Conservation (phyloP, 2,888 invertebrate genomes). For the Erebia epiphron region DNA sequence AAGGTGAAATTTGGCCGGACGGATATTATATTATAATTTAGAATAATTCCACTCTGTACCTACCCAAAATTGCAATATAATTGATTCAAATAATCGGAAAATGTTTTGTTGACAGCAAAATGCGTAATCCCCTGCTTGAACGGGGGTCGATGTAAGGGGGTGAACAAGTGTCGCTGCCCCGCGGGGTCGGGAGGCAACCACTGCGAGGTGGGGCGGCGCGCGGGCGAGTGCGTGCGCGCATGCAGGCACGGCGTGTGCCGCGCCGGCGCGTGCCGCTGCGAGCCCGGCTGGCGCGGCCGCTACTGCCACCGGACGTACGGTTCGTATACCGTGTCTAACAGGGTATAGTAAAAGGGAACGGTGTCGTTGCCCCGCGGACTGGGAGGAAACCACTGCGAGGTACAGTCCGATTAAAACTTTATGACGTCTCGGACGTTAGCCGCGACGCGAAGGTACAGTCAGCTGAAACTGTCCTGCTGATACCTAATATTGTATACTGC, state of each 20-base stretch:
- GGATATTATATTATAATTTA: too few relatives aligned
- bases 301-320: constrained; percentile 89
- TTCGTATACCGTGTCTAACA: constrained; percentile 62
- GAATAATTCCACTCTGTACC: too few relatives aligned
- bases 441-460: too few relatives aligned
- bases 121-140: constrained; percentile 95
- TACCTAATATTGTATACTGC: too few relatives aligned
- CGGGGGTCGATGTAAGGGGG: constrained; percentile 94
- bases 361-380: constrained; percentile 83
- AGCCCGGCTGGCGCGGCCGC: constrained; percentile 92
- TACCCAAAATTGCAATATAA: too few relatives aligned
- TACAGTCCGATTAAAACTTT: constrained; percentile 82
- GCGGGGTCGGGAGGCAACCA: constrained; percentile 93
- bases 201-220: constrained; percentile 93
- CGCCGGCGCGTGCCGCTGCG: constrained; percentile 89
- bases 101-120: constrained; percentile 84
- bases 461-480: too few relatives aligned
- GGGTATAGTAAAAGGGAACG: background rate
- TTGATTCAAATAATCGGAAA: background rate
- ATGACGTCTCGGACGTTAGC: too few relatives aligned
- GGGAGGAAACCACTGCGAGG: constrained; percentile 95
- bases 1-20: too few relatives aligned
- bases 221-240: constrained; percentile 88
- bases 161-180: constrained; percentile 94
- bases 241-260: constrained; percentile 91